Evolutionary conservation across 92 coral and sea anemone species (phyloP).

Genomic region (Bergia sp.): DNA sequence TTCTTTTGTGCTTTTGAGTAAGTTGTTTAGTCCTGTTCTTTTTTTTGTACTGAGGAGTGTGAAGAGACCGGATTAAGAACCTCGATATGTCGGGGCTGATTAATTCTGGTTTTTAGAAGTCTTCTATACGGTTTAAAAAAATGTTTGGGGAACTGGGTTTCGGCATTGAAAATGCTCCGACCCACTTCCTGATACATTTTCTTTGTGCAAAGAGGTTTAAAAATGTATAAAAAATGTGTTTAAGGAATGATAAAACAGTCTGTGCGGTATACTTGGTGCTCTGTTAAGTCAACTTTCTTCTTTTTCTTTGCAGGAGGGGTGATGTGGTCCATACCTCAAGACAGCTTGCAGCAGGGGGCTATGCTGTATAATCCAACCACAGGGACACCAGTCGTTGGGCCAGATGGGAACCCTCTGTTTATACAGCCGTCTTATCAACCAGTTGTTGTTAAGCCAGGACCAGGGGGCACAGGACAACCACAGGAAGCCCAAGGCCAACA

Average conservation of each 20-base stretch:
- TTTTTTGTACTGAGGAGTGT: too few species aligned
- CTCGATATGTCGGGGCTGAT: too few species aligned
- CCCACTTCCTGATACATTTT: background rate
- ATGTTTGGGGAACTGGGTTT: background rate
- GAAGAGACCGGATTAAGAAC: too few species aligned
- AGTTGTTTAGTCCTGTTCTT: too few species aligned
- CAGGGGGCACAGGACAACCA: conserved; percentile 60
- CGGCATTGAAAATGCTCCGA: background rate
- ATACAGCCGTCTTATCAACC: conserved; percentile 85
- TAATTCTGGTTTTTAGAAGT: too few species aligned
- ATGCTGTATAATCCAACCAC: conserved; percentile 81
- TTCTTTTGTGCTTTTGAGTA: too few species aligned
- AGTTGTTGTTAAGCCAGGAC: conserved; percentile 74
- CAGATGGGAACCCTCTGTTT: conserved; percentile 78
- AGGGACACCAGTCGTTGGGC: conserved; percentile 80
- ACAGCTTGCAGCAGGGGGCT: conserved; percentile 76
- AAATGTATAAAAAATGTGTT: background rate
- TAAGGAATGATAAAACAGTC: background rate
- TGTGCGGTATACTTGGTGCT: background rate
- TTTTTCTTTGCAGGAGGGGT: conserved; percentile 54
- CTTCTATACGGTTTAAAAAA: too few species aligned
- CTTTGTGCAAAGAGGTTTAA: too few species aligned
- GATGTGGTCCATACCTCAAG: conserved; percentile 81
- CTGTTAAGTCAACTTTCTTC: background rate
- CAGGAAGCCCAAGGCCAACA: conserved; percentile 63